Conservation (phyloP, 2,888 invertebrate genomes). For the Punctoribates punctum region DNA sequence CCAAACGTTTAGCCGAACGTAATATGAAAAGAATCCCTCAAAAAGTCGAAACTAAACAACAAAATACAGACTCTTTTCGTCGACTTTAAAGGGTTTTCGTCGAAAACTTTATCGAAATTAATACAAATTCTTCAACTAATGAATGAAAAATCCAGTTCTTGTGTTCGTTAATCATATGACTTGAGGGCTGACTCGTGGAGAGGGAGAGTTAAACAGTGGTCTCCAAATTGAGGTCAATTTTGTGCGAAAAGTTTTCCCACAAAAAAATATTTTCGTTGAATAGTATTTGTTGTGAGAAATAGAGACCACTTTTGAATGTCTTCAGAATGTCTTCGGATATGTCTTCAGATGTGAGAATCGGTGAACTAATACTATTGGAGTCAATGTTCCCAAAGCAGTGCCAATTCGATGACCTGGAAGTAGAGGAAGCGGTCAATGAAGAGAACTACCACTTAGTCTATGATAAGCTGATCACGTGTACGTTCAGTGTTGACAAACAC, state of each 20-base stretch:
- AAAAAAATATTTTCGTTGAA: background rate
- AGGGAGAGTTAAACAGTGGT: too few relatives aligned
- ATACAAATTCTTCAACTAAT: background rate
- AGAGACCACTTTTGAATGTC: background rate
- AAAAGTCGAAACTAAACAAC: background rate
- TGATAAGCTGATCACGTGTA: constrained; percentile 5
- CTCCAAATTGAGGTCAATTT: too few relatives aligned
- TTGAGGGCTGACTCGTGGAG: background rate
- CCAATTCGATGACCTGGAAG: constrained; percentile 7
- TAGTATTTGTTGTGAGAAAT: background rate
- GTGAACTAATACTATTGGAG: constrained; percentile 39
- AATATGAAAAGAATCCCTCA: background rate
- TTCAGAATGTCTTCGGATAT: background rate
- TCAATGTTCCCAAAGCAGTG: constrained; percentile 43
- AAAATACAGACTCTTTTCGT: background rate
- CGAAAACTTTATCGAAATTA: background rate
- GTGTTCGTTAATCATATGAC: background rate
- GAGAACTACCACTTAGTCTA: background rate
- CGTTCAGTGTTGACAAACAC: constrained; percentile 13
- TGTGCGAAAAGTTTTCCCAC: too few relatives aligned
- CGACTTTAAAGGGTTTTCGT: background rate
- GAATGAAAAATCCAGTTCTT: background rate
- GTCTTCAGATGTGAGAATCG: constrained; percentile 27
- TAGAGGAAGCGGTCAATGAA: background rate
- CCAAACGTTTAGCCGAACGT: background rate